Evolutionary conservation across 2,797 vertebrate genomes (phyloP).

Genomic region (Periophthalmus magnuspinnatus): DNA sequence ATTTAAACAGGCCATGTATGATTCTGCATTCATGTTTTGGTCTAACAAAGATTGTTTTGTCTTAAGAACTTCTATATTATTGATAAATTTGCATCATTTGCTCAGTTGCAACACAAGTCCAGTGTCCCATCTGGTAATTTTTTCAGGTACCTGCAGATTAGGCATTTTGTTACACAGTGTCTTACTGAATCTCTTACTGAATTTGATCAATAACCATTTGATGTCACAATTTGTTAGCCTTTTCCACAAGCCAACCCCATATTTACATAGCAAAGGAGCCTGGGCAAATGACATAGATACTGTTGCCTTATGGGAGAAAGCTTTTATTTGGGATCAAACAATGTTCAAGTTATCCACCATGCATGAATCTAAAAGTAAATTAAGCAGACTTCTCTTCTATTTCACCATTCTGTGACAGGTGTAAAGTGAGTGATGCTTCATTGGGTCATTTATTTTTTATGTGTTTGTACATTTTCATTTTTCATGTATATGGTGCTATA

Average conservation of each 20-base stretch:
- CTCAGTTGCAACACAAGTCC: background rate
- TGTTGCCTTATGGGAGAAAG: no score
- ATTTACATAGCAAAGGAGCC: no score
- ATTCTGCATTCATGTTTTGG: background rate
- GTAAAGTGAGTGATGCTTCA: background rate
- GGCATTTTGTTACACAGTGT: background rate
- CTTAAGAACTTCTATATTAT: background rate
- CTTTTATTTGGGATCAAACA: no score
- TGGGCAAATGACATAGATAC: background rate
- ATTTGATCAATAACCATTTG: no score
- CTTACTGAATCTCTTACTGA: no score
- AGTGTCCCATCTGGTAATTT: constrained; percentile 1
- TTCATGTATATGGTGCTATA: no score
- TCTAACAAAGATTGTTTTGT: background rate
- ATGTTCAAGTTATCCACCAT: no score
- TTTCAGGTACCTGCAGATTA: background rate
- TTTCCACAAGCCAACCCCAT: no score
- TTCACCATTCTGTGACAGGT: background rate
- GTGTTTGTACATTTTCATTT: background rate
- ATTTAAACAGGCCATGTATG: background rate
- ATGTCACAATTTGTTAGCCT: no score
- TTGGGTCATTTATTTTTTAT: background rate
- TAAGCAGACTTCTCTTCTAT: background rate
- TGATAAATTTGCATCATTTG: background rate
- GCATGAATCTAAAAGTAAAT: background rate